Conservation (phyloP, 2,888 invertebrate genomes). For the Agonopterix alstromeriana region DNA sequence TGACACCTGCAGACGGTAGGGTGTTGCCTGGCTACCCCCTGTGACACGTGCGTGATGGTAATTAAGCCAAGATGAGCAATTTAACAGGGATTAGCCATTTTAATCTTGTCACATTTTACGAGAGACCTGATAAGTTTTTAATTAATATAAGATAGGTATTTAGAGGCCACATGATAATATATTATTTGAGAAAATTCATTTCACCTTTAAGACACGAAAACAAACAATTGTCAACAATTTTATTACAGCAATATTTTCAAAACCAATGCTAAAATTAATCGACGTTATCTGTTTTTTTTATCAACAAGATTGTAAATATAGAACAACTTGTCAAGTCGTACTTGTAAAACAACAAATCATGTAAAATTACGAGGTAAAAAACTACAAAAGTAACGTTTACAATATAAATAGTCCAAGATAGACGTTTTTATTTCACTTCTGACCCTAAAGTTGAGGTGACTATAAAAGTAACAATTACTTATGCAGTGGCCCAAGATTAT, state of each 20-base stretch:
- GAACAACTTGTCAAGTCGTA: too few relatives aligned
- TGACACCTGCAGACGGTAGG: slow-evolving; percentile 31
- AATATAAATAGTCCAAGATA: background rate
- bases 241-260: too few relatives aligned
- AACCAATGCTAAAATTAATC: too few relatives aligned
- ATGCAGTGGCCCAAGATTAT: background rate
- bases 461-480: slow-evolving; percentile 1
- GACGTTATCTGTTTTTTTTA: too few relatives aligned
- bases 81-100: slow-evolving; percentile 30
- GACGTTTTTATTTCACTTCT: background rate
- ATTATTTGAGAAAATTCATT: background rate
- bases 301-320: too few relatives aligned
- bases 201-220: background rate
- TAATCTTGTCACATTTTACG: slow-evolving; percentile 33
- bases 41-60: slow-evolving; percentile 20
- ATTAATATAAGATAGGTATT: slow-evolving; percentile 2
- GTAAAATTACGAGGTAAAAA: background rate
- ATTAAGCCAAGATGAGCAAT: slow-evolving; percentile 35
- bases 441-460: background rate
- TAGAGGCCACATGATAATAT: background rate
- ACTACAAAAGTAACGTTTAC: background rate
- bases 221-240: too few relatives aligned
- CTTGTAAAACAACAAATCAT: too few relatives aligned
- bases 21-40: slow-evolving; percentile 54
- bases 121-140: slow-evolving; percentile 4